Evolutionary conservation across 30 jellyfish, hydroid and myxozoan genomes (phyloP).

Genomic region (Aurelia aurita): DNA sequence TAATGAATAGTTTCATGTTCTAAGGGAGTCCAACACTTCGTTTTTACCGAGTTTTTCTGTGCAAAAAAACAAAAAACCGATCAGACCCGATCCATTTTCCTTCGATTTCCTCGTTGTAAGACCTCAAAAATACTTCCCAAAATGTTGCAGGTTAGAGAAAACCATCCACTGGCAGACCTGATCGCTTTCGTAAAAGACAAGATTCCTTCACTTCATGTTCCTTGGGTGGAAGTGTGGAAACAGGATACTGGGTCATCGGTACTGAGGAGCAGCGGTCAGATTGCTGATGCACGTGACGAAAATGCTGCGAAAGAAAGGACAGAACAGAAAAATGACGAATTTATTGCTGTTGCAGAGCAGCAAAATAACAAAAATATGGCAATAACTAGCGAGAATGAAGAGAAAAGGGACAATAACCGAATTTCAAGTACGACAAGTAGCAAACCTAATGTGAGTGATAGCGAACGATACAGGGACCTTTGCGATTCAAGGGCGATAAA

Average conservation of each 20-base stretch:
- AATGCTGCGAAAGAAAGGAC: not conserved
- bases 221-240: slow-evolving; percentile 81
- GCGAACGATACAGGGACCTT: too few relatives aligned
- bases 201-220: slow-evolving; percentile 55
- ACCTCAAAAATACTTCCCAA: not conserved
- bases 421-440: too few relatives aligned
- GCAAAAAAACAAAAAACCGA: too few relatives aligned
- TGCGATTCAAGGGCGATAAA: not conserved
- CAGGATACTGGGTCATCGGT: not conserved
- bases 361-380: not conserved
- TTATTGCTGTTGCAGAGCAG: not conserved
- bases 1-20: too few relatives aligned
- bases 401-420: not conserved
- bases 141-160: slow-evolving; percentile 20
- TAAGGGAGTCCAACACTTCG: too few relatives aligned
- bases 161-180: slow-evolving; percentile 73
- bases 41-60: not conserved
- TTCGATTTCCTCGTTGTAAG: too few relatives aligned
- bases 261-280: not conserved
- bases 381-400: not conserved
- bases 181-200: slow-evolving; percentile 73
- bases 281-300: not conserved
- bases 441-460: too few relatives aligned
- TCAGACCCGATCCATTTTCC: too few relatives aligned
- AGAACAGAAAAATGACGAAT: not conserved